Evolutionary conservation across 37 sponge, comb jelly and placozoan species (phyloP).

Genomic region (Eunapius fragilis): DNA sequence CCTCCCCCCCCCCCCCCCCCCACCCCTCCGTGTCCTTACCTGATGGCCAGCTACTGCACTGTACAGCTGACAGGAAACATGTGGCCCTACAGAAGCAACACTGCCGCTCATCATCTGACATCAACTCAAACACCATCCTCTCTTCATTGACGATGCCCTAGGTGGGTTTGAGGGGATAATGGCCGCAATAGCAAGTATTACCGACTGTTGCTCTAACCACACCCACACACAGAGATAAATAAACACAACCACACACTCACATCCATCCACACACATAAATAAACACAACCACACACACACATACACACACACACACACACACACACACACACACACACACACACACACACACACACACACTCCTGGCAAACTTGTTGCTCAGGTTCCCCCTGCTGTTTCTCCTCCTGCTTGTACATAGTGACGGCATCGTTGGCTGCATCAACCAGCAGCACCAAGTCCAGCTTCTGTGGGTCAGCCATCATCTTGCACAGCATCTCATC

Average conservation of each 20-base stretch:
- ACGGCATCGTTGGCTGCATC: slow-evolving; percentile 42
- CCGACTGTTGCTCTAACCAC: not conserved
- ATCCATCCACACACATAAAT: no score
- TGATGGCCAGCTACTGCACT: slow-evolving; percentile 66
- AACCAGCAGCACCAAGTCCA: slow-evolving; percentile 73
- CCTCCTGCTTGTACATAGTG: slow-evolving; percentile 52
- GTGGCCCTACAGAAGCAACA: slow-evolving; percentile 79
- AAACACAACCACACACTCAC: no score
- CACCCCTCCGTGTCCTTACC: no score
- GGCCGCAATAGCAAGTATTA: not conserved
- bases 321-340: slow-evolving; percentile 8
- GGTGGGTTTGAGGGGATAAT: no score
- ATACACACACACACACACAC: not conserved
- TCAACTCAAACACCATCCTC: slow-evolving; percentile 55
- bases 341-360: not conserved
- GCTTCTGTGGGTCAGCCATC: slow-evolving; percentile 45
- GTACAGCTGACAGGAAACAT: slow-evolving; percentile 85
- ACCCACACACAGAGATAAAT: no score
- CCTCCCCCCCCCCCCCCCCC: no score
- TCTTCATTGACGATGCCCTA: slow-evolving; percentile 34
- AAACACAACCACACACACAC: no score
- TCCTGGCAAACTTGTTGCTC: slow-evolving; percentile 32
- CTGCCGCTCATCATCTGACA: slow-evolving; percentile 86
- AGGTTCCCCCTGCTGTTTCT: slow-evolving; percentile 18
- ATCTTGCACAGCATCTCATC: slow-evolving; percentile 92